These are phyloP conservation scores for Crenichthys baileyi DNA, from an alignment of 2,797 vertebrate genomes.

Conservation along the genomic window DNA sequence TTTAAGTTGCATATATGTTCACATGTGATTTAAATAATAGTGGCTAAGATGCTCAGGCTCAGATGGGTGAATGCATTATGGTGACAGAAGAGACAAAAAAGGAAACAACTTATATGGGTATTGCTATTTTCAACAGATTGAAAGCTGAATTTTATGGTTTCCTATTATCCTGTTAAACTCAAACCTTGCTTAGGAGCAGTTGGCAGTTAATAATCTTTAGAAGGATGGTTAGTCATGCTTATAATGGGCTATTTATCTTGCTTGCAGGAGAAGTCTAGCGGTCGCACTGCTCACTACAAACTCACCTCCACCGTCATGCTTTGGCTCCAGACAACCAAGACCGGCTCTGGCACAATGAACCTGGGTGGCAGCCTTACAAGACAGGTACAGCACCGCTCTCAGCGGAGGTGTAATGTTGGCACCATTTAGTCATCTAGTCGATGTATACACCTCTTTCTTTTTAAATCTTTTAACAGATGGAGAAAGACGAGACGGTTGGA, in stretches of 20 bases:
- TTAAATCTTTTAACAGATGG: slow-evolving; percentile 84
- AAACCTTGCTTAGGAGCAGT: background rate
- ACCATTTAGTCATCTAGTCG: background rate
- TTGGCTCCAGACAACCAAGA: slow-evolving; percentile 98
- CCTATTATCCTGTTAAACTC: background rate
- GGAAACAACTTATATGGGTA: background rate
- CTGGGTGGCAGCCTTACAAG: slow-evolving; percentile 97
- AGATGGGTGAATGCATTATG: no score
- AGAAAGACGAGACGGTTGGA: slow-evolving; percentile 96
- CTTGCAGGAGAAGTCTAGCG: slow-evolving; percentile 94
- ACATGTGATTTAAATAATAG: background rate
- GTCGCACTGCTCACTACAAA: slow-evolving; percentile 98
- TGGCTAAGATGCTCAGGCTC: background rate
- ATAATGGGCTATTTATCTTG: slow-evolving; percentile 19
- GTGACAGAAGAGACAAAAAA: background rate
- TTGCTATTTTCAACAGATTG: background rate
- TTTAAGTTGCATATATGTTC: background rate
- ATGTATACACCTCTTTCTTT: background rate
- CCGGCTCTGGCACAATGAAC: slow-evolving; percentile 98
- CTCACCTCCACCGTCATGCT: slow-evolving; percentile 99
- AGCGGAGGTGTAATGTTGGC: background rate
- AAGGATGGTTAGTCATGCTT: background rate
- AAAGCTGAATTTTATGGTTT: background rate
- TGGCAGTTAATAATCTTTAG: background rate
- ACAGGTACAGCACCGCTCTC: slow-evolving; percentile 83